A percentile compares a stretch with the other conserved stretches of the same genome.
These are phyloP conservation scores for Dasyprocta punctata DNA, from an alignment of 2,113 vertebrate species.

Conservation along the genomic window DNA sequence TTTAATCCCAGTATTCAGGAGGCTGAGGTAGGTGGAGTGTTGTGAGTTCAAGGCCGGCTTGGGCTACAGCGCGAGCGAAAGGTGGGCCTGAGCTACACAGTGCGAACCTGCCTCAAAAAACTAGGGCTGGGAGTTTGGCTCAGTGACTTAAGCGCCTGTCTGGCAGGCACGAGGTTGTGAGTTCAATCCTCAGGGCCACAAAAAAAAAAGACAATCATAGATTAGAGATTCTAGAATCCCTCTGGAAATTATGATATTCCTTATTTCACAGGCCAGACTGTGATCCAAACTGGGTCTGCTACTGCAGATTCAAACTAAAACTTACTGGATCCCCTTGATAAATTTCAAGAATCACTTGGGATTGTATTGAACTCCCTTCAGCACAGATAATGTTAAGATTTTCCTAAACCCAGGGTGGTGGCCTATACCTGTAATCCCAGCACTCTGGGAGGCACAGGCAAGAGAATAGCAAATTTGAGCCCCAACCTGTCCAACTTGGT, in stretches of 20 bases:
- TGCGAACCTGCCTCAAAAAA: no score
- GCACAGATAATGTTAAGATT: not conserved
- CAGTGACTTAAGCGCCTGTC: no score
- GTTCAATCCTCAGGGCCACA: no score
- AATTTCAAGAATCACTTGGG: not conserved
- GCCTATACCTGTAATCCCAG: not conserved
- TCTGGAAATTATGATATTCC: constrained; percentile 14
- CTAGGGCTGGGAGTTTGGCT: no score
- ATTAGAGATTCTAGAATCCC: not conserved
- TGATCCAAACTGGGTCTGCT: constrained; percentile 24
- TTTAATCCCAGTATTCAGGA: no score
- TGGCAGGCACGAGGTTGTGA: no score
- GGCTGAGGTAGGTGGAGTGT: no score
- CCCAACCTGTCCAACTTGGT: not conserved
- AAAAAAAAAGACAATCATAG: not conserved
- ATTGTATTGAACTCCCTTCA: not conserved
- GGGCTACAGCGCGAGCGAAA: no score
- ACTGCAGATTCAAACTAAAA: constrained; percentile 46
- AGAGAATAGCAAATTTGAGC: not conserved
- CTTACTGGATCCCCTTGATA: not conserved
- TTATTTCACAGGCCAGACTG: constrained; percentile 7
- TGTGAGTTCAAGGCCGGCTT: no score
- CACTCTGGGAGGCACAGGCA: not conserved
- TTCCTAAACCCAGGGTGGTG: not conserved
- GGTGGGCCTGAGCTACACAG: no score